Base-by-base conservation (phyloP, 30 jellyfish, hydroid and myxozoan species). In the Aurelia sp. region DNA sequence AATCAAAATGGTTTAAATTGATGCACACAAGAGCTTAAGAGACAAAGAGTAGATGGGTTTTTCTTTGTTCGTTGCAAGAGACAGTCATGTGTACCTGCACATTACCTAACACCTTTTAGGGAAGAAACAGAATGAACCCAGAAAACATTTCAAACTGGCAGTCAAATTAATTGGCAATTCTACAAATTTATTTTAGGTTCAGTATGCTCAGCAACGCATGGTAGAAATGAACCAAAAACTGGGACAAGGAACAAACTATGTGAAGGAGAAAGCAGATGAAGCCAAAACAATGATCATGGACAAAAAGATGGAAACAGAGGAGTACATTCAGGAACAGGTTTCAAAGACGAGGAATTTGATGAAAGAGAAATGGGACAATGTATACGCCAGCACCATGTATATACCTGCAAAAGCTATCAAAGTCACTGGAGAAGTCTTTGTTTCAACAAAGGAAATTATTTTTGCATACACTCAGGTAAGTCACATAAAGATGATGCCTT, bases 401-500 rank as follows among this genome's bases (percentile, higher is more conserved):
- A 81, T 95, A 4, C 99, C 99, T 53, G 78, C 90, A 38, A 95
- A 90, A 66, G 97, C 98, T 27, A 57, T 95, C 30, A 90, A 90
- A 63, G 77, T 95, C 19, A 50, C 97, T 35, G 99, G 99, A 27
- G 99, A 95, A 69, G 99, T 95, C 15, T 90, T 82, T 77, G 86
- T 95, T 27, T 89, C 97, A 8, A 90, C 99, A 7, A 86, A 85
- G 71, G 99, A 95, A 81, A 95, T 95, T 50, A 95, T 95, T 44
- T 95, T 94, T 79, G 96, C 99, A 18, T 94, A 89, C 87, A 67
- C 97, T 12, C 84, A 94, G 99, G 99, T 94, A 70, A 53, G 75
- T 74, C 20, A 21, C 75, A 20, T 41, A 35, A 17, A 9, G 62
- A 5, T 7, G 3, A 8, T 44, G 9, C 55, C 0, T 44, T 44